Conservation (phyloP, 2,797 vertebrate species). For the Capromys pilorides region DNA sequence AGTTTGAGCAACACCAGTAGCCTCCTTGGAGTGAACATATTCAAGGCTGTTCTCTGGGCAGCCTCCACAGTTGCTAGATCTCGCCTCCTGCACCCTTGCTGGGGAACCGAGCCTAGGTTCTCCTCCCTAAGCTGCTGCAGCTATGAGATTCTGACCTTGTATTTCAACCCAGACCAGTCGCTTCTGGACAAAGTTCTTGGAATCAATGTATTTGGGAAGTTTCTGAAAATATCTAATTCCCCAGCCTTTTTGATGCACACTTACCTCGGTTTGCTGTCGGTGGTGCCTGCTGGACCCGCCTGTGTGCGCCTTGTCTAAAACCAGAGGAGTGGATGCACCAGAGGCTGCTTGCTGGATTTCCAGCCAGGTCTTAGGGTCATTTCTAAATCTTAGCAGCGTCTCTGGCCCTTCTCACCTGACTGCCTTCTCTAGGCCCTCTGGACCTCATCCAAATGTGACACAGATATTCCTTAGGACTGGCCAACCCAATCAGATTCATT, state of each 20-base stretch:
- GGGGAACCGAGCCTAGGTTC: no score
- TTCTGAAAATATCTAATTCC: not conserved
- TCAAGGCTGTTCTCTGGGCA: not conserved
- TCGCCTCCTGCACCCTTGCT: no score
- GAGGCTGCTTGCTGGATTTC: not conserved
- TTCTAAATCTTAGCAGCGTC: not conserved
- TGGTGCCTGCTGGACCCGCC: no score
- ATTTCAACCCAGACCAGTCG: not conserved
- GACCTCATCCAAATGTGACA: no score
- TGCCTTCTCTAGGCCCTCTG: not conserved
- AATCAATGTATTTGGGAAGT: not conserved
- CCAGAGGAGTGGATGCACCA: no score
- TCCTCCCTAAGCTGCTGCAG: not conserved
- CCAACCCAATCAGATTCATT: not conserved
- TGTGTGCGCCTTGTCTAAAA: not conserved
- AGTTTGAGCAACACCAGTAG: not conserved
- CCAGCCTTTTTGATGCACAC: not conserved
- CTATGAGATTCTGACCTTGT: not conserved
- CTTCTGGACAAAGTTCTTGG: not conserved
- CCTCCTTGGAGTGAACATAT: no score
- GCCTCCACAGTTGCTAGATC: not conserved
- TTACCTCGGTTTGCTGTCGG: not conserved
- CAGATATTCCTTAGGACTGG: not conserved
- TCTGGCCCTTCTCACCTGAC: not conserved
- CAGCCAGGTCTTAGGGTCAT: no score